Conservation (phyloP, 1,140 invertebrate genomes). For the Diabrotica undecimpunctata region DNA sequence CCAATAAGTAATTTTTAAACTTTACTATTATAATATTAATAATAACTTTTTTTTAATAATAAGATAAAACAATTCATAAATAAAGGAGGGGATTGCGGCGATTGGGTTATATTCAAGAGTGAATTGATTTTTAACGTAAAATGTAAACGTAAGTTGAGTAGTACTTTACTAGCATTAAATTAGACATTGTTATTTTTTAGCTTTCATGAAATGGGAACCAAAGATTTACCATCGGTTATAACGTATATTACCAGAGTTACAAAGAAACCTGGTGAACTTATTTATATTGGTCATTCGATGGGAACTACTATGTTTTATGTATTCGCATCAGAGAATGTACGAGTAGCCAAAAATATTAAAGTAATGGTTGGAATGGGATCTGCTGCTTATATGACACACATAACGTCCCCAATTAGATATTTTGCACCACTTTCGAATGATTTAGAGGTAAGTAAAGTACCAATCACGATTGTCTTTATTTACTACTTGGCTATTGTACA, state of each 20-base stretch:
- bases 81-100: too few species aligned
- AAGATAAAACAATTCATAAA: too few species aligned
- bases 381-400: constrained; percentile 65
- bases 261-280: constrained; percentile 46
- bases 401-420: constrained; percentile 64
- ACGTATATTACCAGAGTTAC: constrained; percentile 52
- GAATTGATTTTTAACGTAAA: too few species aligned
- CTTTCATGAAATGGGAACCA: constrained; percentile 61
- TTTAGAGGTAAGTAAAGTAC: constrained; percentile 49
- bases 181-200: constrained; percentile 26
- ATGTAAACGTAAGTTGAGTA: too few species aligned
- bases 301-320: constrained; percentile 59
- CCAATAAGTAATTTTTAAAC: too few species aligned
- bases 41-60: too few species aligned
- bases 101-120: too few species aligned
- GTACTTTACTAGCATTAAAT: too few species aligned
- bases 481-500: too few species aligned
- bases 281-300: constrained; percentile 65
- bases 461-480: not conserved
- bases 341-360: constrained; percentile 54
- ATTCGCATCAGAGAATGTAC: constrained; percentile 49
- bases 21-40: too few species aligned
- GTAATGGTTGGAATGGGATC: constrained; percentile 69
- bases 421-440: constrained; percentile 57
- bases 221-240: constrained; percentile 66